Evolutionary conservation across 2,113 vertebrate genomes (phyloP).

Genomic region (Charadrius vociferus): DNA sequence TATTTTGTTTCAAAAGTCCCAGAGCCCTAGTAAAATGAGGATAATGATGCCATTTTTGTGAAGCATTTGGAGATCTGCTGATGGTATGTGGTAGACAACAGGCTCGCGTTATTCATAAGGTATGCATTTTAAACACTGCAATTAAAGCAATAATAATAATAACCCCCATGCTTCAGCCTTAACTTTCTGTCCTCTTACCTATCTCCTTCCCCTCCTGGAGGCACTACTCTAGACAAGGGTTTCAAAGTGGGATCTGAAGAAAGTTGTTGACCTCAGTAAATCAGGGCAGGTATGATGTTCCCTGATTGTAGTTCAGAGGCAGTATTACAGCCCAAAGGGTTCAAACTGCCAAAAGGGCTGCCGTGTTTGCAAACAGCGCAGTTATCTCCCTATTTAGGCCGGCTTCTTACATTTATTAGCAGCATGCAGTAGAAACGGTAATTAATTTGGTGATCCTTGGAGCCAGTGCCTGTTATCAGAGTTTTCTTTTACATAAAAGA

Average conservation of each 20-base stretch:
- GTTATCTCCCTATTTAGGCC: not conserved
- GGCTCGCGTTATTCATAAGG: not conserved
- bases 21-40: not conserved
- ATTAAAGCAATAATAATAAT: not conserved
- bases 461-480: not conserved
- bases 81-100: not conserved
- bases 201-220: not conserved
- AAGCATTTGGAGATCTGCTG: not conserved
- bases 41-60: not conserved
- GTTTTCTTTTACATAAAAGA: not conserved
- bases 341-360: not conserved
- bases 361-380: not conserved
- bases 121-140: not conserved
- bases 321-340: not conserved
- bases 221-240: not conserved
- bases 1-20: not conserved
- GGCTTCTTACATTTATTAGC: not conserved
- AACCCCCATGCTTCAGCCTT: not conserved
- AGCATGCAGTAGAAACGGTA: not conserved
- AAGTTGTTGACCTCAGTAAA: not conserved
- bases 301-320: not conserved
- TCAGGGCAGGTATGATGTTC: not conserved
- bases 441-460: not conserved
- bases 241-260: not conserved
- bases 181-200: not conserved